Evolutionary conservation across 2,888 invertebrate genomes (phyloP), one percentile per base, ranked within the genome.

Genomic region (Autographa gamma): DNA sequence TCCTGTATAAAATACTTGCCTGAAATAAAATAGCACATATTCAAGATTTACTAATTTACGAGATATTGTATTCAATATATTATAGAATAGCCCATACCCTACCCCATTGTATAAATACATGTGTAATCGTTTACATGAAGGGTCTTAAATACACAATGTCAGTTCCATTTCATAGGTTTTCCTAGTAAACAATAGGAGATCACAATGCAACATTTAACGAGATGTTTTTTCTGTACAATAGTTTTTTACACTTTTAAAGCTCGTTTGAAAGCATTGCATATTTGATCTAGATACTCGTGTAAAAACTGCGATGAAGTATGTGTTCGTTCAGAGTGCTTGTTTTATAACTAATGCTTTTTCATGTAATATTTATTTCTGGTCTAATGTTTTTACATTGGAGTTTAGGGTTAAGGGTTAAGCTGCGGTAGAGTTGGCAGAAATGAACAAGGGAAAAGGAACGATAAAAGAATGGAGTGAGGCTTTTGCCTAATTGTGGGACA

Each of bases 161-260:
- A 25, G 25, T 56, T 19, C 25, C 11, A 13, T 43, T 14, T 48
- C 13, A 14, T 61, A 11, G 63, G 25, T 25, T 56, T 25, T 14
- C 19, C 54, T 56, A 13, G 54, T 25, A 56, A 32, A 74, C 58
- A 56, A 63, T 79, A 18, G 64, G 70, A 77, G 64, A 69, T 61
- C 63, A 61, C 66, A 69, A n/a, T 60, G 61, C 64, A 74, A 41
- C 52, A 58, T 63, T 25, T 61, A 66, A 66, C 11, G 58, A 69
- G 54, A 56, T 19, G 1, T 64, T 69, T 77, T 61, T 78, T 58
- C 31, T 18, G 48, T 43, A 18, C 43, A 58, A 63, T 31, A 31
- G 19, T 63, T 74, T 61, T 25, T 79, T 69, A 38, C 43, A 9
- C 62, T 63, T 56, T 5, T 58, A 63, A 63, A 61, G 48, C 41